Evolutionary conservation across 2,797 vertebrate genomes (phyloP).

Genomic region (Catharus ustulatus): DNA sequence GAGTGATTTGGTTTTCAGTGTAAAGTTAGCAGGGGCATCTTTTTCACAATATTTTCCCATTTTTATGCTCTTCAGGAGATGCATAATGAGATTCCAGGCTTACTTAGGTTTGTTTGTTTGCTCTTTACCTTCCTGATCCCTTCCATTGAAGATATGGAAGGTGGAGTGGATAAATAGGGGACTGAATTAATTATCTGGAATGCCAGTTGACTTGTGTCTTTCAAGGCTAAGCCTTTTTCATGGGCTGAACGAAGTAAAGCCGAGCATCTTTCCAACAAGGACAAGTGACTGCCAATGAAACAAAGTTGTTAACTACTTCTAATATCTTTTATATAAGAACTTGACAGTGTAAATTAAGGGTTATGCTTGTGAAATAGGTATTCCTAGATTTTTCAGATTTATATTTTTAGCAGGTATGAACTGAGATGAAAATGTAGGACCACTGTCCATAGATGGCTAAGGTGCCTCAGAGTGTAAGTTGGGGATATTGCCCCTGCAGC

Average conservation of each 20-base stretch:
- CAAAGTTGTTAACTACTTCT: neutral
- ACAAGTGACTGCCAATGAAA: neutral
- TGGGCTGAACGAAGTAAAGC: neutral
- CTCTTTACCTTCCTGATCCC: neutral
- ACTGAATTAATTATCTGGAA: neutral
- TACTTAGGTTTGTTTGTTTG: neutral
- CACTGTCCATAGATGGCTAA: neutral
- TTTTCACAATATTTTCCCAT: neutral
- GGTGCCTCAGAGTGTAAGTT: neutral
- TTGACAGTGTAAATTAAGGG: neutral
- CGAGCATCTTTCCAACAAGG: neutral
- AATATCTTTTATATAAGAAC: neutral
- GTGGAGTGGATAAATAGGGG: neutral
- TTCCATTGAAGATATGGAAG: neutral
- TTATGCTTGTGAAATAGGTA: neutral
- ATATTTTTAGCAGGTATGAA: neutral
- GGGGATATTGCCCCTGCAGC: neutral
- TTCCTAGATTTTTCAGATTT: neutral
- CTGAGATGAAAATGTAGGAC: neutral
- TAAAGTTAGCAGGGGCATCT: neutral
- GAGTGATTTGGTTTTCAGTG: neutral
- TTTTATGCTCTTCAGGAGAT: neutral
- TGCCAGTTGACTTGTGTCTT: neutral
- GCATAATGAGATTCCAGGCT: neutral
- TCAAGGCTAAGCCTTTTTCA: neutral